Conservation (phyloP, 2,888 invertebrate species). For the Phengaris arion region DNA sequence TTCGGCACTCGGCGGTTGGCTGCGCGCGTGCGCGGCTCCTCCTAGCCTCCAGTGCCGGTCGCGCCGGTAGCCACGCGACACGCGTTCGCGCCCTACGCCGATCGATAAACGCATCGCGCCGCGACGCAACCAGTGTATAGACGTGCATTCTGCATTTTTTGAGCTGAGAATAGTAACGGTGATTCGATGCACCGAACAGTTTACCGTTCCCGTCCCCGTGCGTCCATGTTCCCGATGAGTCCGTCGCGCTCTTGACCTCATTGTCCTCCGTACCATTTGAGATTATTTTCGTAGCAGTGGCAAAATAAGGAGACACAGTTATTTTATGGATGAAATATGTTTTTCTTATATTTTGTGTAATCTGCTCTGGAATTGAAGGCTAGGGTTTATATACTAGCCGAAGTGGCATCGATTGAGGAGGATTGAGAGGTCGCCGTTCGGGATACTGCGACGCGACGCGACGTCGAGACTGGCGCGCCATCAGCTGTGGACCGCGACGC, state of each 20-base stretch:
- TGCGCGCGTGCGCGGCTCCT: constrained; percentile 64
- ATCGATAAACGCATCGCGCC: constrained; percentile 49
- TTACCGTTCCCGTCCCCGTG: constrained; percentile 46
- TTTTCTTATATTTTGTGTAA: background rate
- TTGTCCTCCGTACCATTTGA: constrained; percentile 7
- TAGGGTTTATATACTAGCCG: constrained; percentile 43
- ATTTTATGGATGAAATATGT: constrained; percentile 29
- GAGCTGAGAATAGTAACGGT: constrained; percentile 13
- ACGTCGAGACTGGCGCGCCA: constrained; percentile 56
- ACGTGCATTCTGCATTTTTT: constrained; percentile 13
- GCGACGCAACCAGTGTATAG: constrained; percentile 36
- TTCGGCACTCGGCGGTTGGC: constrained; percentile 37
- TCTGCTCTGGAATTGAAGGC: constrained; percentile 37
- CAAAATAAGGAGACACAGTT: background rate
- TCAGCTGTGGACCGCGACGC: constrained; percentile 64
- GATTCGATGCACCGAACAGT: constrained; percentile 48
- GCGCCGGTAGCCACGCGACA: constrained; percentile 74
- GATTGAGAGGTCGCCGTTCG: constrained; percentile 49
- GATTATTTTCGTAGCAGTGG: constrained; percentile 35
- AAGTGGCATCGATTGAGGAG: constrained; percentile 60
- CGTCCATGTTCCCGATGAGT: constrained; percentile 37
- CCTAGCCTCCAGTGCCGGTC: constrained; percentile 67
- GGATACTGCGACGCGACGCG: constrained; percentile 53
- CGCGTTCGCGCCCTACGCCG: constrained; percentile 57
- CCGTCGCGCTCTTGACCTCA: constrained; percentile 38